Evolutionary conservation across 2,888 invertebrate genomes (phyloP), one percentile per base, ranked within the genome.

Genomic region (Netelia inedita): DNA sequence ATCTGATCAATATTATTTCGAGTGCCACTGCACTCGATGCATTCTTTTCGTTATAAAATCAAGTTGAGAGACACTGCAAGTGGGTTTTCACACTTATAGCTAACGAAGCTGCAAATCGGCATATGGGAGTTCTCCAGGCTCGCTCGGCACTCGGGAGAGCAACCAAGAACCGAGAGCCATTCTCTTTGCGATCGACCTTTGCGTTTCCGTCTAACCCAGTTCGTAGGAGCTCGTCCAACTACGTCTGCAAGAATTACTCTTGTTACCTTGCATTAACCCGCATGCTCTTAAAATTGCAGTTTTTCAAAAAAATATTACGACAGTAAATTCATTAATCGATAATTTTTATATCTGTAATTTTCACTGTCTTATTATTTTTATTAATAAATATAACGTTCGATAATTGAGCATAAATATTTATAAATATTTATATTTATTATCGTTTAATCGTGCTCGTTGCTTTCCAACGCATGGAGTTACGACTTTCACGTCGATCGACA

Each of bases 151-250:
- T 55, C 69, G 68, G 19, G 43, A 41, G 35, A 46, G 46, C 10
- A 72, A 79, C 21, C 73, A 53, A 85, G 79, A 76, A 76, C 82
- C 79, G 80, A 79, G 87, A 79, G 87, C 88, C 91, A 90, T 89
- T 91, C 91, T 90, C 91, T 90, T 91, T 91, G 90, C 91, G 85
- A 89, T 90, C 87, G 91, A 90, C 91, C 91, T 91, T 90, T 91
- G 88, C 82, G 81, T 86, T 86, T 79, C 83, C 85, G 79, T 87
- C 83, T 87, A 87, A 87, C 87, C 87, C 86, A 87, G 83, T 84
- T 87, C 72, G 80, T 83, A 83, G 74, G 82, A 85, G 85, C 79
- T 80, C 82, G 80, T 21, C 53, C 79, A 74, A 55, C 72, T 83
- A 75, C 28, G 57, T 50, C 19, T 59, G 23, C n/a, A 50, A 69